These are phyloP conservation scores for Myotis findleyi DNA, from an alignment of 2,797 vertebrate genomes.

Conservation along the genomic window DNA sequence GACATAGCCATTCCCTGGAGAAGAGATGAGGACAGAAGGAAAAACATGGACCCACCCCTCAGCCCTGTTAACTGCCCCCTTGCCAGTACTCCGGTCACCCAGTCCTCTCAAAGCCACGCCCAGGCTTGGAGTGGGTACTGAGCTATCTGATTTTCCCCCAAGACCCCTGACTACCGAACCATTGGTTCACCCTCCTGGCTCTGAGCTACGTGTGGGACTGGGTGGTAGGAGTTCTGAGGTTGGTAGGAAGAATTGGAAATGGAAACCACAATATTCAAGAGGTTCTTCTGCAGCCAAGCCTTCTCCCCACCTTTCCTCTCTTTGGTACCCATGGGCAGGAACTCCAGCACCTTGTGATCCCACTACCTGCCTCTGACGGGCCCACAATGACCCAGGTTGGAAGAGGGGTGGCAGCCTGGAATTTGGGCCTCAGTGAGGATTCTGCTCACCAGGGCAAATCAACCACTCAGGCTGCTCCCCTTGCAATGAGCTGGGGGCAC, in stretches of 20 bases:
- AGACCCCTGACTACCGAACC: neutral
- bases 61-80: neutral
- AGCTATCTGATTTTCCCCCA: neutral
- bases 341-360: neutral
- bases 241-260: neutral
- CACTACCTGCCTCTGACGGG: neutral
- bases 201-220: neutral
- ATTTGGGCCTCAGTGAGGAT: neutral
- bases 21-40: conserved; percentile 32
- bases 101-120: neutral
- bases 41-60: neutral
- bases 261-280: neutral
- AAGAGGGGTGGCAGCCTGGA: neutral
- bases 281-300: neutral
- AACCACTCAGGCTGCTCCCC: neutral
- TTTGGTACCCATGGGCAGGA: neutral
- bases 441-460: neutral
- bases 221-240: neutral
- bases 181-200: neutral
- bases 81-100: neutral
- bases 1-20: conserved; percentile 95
- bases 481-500: neutral
- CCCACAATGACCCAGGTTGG: neutral
- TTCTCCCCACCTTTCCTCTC: neutral
- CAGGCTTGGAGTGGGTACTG: neutral